phyloP scores from a whole-genome alignment of 2,888 invertebrate genomes.

The Masnerella sp. region DNA sequence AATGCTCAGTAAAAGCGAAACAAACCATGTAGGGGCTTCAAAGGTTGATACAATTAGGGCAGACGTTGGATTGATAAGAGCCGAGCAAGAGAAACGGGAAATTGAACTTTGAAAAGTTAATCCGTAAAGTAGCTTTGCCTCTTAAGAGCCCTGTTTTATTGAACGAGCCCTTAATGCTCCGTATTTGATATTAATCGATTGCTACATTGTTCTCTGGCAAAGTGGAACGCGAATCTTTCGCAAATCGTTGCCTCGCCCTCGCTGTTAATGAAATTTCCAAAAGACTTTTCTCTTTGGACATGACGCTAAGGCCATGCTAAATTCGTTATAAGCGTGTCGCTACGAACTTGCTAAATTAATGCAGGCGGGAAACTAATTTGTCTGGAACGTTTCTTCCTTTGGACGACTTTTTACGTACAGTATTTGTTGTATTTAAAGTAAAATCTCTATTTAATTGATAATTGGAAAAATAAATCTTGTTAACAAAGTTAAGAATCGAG shows the following conservation, averaged over 20 bases:
- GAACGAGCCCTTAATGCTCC: not conserved
- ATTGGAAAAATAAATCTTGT: too few relatives aligned
- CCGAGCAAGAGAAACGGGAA: too few relatives aligned
- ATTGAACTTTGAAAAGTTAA: too few relatives aligned
- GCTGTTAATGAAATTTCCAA: conserved; percentile 53
- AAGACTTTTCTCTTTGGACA: conserved; percentile 43
- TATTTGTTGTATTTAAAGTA: too few relatives aligned
- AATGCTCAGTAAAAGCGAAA: too few relatives aligned
- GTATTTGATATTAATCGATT: conserved; percentile 21
- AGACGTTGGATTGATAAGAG: too few relatives aligned
- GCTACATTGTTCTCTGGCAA: conserved; percentile 1
- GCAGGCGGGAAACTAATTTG: conserved; percentile 55
- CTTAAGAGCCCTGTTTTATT: conserved; percentile 10
- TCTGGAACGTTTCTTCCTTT: conserved; percentile 46
- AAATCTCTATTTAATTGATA: too few relatives aligned
- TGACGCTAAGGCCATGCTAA: conserved; percentile 35
- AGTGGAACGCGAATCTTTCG: conserved; percentile 4
- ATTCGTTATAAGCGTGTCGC: conserved; percentile 45
- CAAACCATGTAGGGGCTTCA: too few relatives aligned
- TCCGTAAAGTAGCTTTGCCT: too few relatives aligned
- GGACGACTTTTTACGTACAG: conserved; percentile 26
- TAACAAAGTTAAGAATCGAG: too few relatives aligned
- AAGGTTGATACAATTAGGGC: too few relatives aligned
- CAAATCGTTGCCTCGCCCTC: conserved; percentile 37
- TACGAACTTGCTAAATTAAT: conserved; percentile 52